Evolutionary conservation across 2,888 invertebrate species (phyloP).

Genomic region (Ischnura elegans): DNA sequence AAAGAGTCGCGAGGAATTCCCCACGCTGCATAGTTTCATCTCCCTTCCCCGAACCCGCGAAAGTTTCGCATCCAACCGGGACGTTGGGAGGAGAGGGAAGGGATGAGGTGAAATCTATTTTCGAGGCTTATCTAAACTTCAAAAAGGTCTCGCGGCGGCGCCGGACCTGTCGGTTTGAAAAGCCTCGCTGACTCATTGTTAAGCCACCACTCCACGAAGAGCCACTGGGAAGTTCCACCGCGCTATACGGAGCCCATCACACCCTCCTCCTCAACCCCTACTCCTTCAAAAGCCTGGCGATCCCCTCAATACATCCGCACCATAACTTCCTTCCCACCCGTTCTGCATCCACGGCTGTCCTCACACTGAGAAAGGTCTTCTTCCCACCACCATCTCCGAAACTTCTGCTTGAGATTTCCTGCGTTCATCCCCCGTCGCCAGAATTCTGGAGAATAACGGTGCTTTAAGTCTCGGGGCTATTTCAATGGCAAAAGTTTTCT

Average conservation of each 20-base stretch:
- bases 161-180: slow-evolving; percentile 20
- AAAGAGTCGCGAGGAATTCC: slow-evolving; percentile 24
- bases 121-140: slow-evolving; percentile 42
- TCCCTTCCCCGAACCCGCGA: neutral
- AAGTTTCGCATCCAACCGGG: too few relatives aligned
- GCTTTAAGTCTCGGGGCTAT: neutral
- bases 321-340: neutral
- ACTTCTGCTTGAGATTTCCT: neutral
- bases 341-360: neutral
- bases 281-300: neutral
- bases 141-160: neutral
- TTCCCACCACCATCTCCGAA: neutral
- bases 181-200: slow-evolving; percentile 48
- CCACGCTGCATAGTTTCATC: neutral
- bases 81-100: too few relatives aligned
- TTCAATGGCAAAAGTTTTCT: neutral
- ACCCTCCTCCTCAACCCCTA: neutral
- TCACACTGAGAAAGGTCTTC: neutral
- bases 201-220: neutral
- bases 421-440: neutral
- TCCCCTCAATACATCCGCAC: neutral
- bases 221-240: neutral
- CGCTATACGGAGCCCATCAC: neutral
- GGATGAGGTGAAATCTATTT: slow-evolving; percentile 20
- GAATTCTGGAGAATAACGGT: neutral